These are phyloP conservation scores for Cyphomyrmex costatus DNA, from an alignment of 1,140 invertebrate genomes.

Conservation along the genomic window DNA sequence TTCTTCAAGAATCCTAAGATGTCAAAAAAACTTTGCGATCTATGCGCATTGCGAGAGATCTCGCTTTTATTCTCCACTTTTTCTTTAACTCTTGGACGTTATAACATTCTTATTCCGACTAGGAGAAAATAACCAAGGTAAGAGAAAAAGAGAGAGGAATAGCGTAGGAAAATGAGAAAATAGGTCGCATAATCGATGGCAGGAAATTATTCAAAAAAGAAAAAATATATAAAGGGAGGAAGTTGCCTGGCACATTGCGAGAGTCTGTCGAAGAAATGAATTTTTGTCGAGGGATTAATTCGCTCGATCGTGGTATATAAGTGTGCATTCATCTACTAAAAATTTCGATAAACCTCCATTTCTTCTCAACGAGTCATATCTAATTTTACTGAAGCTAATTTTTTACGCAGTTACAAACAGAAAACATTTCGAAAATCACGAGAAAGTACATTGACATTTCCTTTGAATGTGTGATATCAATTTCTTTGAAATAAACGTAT, in stretches of 20 bases:
- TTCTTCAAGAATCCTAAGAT: slow-evolving; percentile 16
- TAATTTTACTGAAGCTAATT: slow-evolving; percentile 16
- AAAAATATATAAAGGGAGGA: slow-evolving; percentile 39
- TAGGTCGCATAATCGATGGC: slow-evolving; percentile 48
- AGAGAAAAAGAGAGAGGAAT: not conserved
- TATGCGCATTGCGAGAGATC: slow-evolving; percentile 28
- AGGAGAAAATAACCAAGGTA: not conserved
- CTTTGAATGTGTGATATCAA: not conserved
- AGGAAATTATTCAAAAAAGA: slow-evolving; percentile 58
- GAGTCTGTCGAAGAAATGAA: slow-evolving; percentile 52
- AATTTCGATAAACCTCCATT: slow-evolving; percentile 22
- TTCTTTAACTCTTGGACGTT: not conserved
- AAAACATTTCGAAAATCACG: not conserved
- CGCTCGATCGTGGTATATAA: not conserved
- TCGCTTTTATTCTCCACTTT: slow-evolving; percentile 1
- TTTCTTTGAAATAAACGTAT: not conserved
- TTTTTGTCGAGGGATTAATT: slow-evolving; percentile 39
- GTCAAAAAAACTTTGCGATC: slow-evolving; percentile 44
- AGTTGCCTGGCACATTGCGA: slow-evolving; percentile 6
- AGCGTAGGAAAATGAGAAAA: slow-evolving; percentile 40
- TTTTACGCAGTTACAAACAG: slow-evolving; percentile 17
- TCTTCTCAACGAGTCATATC: not conserved
- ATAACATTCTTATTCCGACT: slow-evolving; percentile 33
- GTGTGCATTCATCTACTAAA: not conserved
- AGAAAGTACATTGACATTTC: not conserved